Conservation (phyloP, 2,113 vertebrate genomes). For the Nibea albiflora region DNA sequence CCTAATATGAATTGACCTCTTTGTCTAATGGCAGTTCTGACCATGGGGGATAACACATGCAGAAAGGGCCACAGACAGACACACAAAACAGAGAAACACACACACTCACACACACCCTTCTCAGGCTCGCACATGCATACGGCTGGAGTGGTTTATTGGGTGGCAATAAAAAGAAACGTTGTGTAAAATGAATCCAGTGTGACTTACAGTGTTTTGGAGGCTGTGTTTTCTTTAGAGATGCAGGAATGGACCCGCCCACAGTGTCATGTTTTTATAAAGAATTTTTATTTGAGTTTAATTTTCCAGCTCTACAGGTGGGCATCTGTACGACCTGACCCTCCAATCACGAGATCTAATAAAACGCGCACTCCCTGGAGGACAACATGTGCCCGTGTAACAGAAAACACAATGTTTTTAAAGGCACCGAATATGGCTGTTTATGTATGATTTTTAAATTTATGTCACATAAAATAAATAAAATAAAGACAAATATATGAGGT, state of each 20-base stretch:
- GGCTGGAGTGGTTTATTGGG: conserved; percentile 68
- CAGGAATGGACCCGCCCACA: conserved; percentile 61
- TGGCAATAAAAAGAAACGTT: conserved; percentile 74
- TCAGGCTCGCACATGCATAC: conserved; percentile 10
- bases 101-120: not conserved
- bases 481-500: not conserved
- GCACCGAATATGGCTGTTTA: not conserved
- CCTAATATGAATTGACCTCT: conserved; percentile 70
- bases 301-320: conserved; percentile 65
- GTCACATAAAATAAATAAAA: conserved; percentile 23
- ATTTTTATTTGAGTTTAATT: conserved; percentile 70
- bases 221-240: conserved; percentile 70
- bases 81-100: conserved; percentile 20
- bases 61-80: conserved; percentile 50
- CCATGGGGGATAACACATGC: conserved; percentile 46
- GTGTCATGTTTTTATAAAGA: conserved; percentile 63
- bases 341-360: conserved; percentile 42
- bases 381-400: conserved; percentile 14
- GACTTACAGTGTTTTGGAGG: conserved; percentile 64
- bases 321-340: conserved; percentile 47
- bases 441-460: conserved; percentile 4
- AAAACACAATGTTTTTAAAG: conserved; percentile 27
- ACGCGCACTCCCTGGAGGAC: conserved; percentile 17
- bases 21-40: conserved; percentile 59
- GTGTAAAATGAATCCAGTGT: conserved; percentile 74